phyloP scores from a whole-genome alignment of 2,888 invertebrate species.

The Hirtodrosophila cameraria region DNA sequence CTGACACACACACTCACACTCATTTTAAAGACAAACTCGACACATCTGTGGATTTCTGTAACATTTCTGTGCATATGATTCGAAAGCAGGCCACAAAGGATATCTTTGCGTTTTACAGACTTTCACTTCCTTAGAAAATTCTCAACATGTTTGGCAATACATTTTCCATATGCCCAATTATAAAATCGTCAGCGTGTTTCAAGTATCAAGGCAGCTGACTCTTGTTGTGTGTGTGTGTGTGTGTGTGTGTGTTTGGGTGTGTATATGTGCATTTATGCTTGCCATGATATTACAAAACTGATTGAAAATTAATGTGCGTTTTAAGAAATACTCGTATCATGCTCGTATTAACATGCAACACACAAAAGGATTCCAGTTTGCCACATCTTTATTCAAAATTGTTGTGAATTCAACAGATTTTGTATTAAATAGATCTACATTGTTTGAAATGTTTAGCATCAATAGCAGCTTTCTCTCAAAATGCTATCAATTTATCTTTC shows the following conservation, averaged over 20 bases:
- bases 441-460: constrained; percentile 5
- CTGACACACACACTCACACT: no score
- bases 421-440: not conserved
- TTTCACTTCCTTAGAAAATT: not conserved
- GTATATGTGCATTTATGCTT: not conserved
- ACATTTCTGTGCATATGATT: no score
- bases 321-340: constrained; percentile 19
- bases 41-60: no score
- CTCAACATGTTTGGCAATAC: not conserved
- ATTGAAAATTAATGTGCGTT: constrained; percentile 41
- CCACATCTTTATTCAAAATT: not conserved
- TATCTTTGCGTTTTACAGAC: not conserved
- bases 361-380: not conserved
- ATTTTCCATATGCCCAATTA: constrained; percentile 41
- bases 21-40: no score
- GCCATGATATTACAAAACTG: constrained; percentile 32
- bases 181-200: constrained; percentile 39
- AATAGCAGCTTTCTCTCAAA: no score
- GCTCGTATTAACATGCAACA: constrained; percentile 29
- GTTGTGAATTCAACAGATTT: not conserved
- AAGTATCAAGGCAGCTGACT: constrained; percentile 5
- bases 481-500: no score
- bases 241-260: not conserved
- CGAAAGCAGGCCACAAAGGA: not conserved
- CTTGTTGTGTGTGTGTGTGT: not conserved